Conservation (phyloP, 2,797 vertebrate genomes). For the Eospalax fontanierii region DNA sequence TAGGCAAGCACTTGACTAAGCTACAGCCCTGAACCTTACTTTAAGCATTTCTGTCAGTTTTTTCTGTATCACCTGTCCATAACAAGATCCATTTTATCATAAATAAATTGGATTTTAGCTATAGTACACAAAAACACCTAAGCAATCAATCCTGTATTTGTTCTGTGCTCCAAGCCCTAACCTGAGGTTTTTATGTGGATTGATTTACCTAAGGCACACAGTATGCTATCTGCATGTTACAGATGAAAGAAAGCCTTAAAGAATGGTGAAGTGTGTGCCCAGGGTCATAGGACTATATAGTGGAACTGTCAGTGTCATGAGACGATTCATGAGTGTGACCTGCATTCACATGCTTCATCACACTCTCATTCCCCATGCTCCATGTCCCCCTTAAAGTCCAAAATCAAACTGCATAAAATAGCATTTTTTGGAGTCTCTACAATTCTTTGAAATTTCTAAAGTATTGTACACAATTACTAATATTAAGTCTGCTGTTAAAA, state of each 20-base stretch:
- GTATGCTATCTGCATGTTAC: background rate
- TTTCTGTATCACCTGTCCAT: background rate
- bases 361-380: background rate
- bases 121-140: background rate
- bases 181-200: constrained; percentile 9
- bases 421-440: too few species aligned
- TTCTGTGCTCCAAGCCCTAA: background rate
- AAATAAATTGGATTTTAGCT: background rate
- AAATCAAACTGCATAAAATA: constrained; percentile 56
- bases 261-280: background rate
- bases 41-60: background rate
- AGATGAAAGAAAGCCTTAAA: background rate
- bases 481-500: background rate
- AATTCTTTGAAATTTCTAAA: constrained; percentile 58
- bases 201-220: background rate
- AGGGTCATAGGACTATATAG: background rate
- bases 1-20: too few species aligned
- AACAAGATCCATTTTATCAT: constrained; percentile 18
- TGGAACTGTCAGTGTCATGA: background rate
- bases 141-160: background rate
- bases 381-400: constrained; percentile 60
- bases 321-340: background rate
- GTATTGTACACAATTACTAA: constrained; percentile 17
- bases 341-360: background rate
- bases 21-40: background rate